Conservation (phyloP, 1,140 invertebrate species). For the Drosophila ananassae region DNA sequence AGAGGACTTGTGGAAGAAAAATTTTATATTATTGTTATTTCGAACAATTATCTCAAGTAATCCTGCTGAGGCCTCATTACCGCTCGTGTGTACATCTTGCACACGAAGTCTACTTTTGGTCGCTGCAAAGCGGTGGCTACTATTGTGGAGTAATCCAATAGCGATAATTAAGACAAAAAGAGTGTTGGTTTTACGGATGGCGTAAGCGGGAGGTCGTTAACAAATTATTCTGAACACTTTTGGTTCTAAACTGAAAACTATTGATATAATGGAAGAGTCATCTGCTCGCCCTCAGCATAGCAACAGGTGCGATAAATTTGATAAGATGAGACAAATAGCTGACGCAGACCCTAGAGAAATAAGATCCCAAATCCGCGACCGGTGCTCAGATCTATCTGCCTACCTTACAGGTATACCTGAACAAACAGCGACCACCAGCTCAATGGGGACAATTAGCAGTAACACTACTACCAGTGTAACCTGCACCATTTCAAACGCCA, state of each 20-base stretch:
- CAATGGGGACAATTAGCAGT: background rate
- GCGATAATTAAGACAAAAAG: background rate
- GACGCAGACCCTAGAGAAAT: background rate
- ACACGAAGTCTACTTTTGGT: background rate
- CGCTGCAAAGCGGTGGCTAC: background rate
- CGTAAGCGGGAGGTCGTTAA: slow-evolving; percentile 11
- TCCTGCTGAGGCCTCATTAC: background rate
- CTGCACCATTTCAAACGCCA: background rate
- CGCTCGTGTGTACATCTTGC: slow-evolving; percentile 2
- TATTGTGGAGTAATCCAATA: background rate
- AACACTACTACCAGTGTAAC: background rate
- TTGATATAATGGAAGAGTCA: slow-evolving; percentile 7
- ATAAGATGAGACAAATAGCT: background rate
- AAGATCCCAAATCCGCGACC: background rate
- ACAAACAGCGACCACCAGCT: background rate
- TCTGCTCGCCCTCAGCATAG: background rate
- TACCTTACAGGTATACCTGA: background rate
- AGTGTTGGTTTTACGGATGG: background rate
- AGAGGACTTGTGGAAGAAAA: too few species aligned
- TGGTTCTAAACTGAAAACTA: background rate
- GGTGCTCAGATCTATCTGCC: background rate
- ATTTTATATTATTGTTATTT: too few species aligned
- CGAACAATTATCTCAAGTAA: background rate
- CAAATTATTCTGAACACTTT: slow-evolving; percentile 1
- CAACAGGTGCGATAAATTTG: background rate